These are phyloP conservation scores for Oryzias celebensis DNA, from an alignment of 2,113 vertebrate species.

Conservation along the genomic window DNA sequence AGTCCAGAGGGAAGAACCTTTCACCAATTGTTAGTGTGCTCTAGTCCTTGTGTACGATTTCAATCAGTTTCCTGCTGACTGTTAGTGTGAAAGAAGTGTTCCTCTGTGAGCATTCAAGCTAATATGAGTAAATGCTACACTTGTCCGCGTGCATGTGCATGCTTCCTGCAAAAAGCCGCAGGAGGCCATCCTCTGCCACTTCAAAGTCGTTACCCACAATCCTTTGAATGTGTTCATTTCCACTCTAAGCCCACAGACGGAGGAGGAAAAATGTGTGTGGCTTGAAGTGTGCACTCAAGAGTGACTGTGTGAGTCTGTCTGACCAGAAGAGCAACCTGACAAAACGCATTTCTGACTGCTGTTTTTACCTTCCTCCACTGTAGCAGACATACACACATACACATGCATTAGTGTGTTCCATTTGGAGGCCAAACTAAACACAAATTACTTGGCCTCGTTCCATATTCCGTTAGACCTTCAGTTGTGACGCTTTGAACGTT, in stretches of 20 bases:
- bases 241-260: conserved; percentile 55
- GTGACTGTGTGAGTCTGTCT: conserved; percentile 13
- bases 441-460: too few species aligned
- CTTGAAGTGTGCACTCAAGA: conserved; percentile 26
- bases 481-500: too few species aligned
- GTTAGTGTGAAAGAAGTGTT: neutral
- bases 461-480: too few species aligned
- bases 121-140: neutral
- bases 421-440: too few species aligned
- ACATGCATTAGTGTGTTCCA: too few species aligned
- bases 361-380: conserved; percentile 40
- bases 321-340: conserved; percentile 21
- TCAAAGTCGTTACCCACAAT: conserved; percentile 63
- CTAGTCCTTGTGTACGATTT: neutral
- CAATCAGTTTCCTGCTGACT: conserved; percentile 1
- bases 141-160: neutral
- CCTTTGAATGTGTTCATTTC: conserved; percentile 66
- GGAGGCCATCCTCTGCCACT: conserved; percentile 60
- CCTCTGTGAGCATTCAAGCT: neutral
- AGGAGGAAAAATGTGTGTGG: conserved; percentile 17
- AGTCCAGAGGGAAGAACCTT: too few species aligned
- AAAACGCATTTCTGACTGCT: conserved; percentile 49
- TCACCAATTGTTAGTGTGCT: too few species aligned
- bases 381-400: too few species aligned
- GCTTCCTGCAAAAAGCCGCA: conserved; percentile 27